These are phyloP conservation scores for Phaonia tiefii DNA, from an alignment of 2,888 invertebrate species.

Conservation along the genomic window DNA sequence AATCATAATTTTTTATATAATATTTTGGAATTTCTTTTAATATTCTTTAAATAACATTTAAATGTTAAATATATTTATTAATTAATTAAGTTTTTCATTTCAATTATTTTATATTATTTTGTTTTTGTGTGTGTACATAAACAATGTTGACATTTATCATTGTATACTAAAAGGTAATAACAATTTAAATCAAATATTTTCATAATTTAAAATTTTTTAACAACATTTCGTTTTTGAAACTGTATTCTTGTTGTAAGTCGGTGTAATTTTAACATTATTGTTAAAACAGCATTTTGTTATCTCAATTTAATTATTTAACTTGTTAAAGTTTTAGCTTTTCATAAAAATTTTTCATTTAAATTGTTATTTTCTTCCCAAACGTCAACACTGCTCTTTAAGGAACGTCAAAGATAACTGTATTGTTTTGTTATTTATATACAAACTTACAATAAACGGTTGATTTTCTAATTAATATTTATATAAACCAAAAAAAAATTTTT, in stretches of 20 bases:
- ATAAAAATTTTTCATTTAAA: constrained; percentile 36
- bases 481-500: constrained; percentile 17
- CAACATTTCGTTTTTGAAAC: too few species aligned
- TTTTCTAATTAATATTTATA: constrained; percentile 4
- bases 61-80: constrained; percentile 56
- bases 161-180: constrained; percentile 17
- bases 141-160: constrained; percentile 64
- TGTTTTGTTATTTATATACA: constrained; percentile 65
- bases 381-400: constrained; percentile 65
- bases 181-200: constrained; percentile 11
- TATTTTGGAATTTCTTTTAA: constrained; percentile 33
- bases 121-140: constrained; percentile 61
- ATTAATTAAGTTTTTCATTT: constrained; percentile 68
- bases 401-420: constrained; percentile 68
- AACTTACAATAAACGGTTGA: constrained; percentile 54
- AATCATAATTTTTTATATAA: constrained; percentile 14
- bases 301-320: too few species aligned
- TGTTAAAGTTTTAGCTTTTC: too few species aligned
- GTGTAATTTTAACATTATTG: too few species aligned
- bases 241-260: not conserved
- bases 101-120: constrained; percentile 51
- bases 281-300: too few species aligned
- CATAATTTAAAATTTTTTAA: not conserved
- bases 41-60: constrained; percentile 57
- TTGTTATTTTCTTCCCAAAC: constrained; percentile 43